Percentiles rank a stretch among this genome's conserved stretches.
Evolutionary conservation across 37 sponge, comb jelly and placozoan species (phyloP).

Genomic region (Corticium candelabrum): DNA sequence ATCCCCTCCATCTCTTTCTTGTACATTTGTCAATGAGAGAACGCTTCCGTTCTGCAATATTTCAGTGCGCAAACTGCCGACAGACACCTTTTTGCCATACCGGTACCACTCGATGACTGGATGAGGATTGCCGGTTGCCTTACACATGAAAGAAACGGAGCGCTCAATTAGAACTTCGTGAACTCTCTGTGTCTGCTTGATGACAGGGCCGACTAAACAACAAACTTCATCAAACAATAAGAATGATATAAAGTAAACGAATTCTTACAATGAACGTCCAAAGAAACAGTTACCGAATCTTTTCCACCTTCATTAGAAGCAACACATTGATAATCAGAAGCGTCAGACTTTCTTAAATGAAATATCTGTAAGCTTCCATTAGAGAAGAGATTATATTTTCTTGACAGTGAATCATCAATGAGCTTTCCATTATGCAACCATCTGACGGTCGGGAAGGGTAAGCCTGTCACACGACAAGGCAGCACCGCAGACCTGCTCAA

Average conservation of each 20-base stretch:
- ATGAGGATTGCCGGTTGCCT: not conserved
- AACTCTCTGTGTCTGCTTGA: too few relatives aligned
- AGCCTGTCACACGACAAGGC: not conserved
- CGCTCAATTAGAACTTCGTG: too few relatives aligned
- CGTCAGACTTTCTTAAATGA: not conserved
- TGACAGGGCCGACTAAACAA: not conserved
- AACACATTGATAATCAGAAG: not conserved
- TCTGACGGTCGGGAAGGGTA: not conserved
- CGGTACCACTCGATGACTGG: not conserved
- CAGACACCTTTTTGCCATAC: too few relatives aligned
- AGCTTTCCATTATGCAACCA: not conserved
- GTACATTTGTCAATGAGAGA: too few relatives aligned
- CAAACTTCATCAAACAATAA: too few relatives aligned
- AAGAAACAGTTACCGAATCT: not conserved
- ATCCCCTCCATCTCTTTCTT: not conserved
- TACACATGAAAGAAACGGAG: too few relatives aligned
- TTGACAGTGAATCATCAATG: not conserved
- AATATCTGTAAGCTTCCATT: not conserved
- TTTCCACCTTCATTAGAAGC: not conserved
- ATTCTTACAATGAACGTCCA: not conserved
- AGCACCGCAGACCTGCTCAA: not conserved
- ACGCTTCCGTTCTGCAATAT: too few relatives aligned
- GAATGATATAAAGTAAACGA: too few relatives aligned
- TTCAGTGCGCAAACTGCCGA: too few relatives aligned
- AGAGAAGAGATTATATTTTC: not conserved